These are phyloP conservation scores for Lasius fuliginosus DNA, from an alignment of 2,888 invertebrate genomes.

Conservation along the genomic window DNA sequence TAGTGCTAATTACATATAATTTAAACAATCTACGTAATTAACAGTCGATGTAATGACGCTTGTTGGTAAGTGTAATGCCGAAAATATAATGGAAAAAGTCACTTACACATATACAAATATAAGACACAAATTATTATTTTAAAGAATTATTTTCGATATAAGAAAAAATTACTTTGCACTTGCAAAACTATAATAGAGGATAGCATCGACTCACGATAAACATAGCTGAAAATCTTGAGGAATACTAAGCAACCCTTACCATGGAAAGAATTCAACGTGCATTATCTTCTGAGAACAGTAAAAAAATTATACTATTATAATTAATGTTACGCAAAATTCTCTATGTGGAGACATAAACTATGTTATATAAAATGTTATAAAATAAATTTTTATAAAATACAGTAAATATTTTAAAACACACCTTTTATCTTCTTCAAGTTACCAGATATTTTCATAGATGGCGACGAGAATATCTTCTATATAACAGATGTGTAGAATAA, in stretches of 20 bases:
- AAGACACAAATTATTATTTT: background rate
- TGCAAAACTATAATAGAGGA: background rate
- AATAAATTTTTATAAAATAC: constrained; percentile 6
- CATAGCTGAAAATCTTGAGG: background rate
- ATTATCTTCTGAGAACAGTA: background rate
- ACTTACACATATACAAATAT: background rate
- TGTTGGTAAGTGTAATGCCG: background rate
- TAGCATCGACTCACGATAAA: background rate
- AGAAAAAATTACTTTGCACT: background rate
- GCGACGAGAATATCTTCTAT: constrained; percentile 1
- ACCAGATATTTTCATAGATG: constrained; percentile 22
- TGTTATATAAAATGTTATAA: constrained; percentile 9
- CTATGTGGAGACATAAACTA: background rate
- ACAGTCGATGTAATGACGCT: constrained; percentile 14
- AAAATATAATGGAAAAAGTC: background rate
- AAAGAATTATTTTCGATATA: background rate
- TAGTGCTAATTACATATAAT: background rate
- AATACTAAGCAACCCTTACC: background rate
- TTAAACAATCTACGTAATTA: background rate
- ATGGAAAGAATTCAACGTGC: background rate
- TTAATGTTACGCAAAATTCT: background rate
- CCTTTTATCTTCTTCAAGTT: constrained; percentile 6
- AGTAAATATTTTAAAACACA: background rate
- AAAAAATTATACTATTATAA: background rate
- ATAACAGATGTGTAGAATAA: background rate